Evolutionary conservation across 1,140 invertebrate genomes (phyloP), one percentile per base, ranked within the genome.

Genomic region (Calosoma granatense): DNA sequence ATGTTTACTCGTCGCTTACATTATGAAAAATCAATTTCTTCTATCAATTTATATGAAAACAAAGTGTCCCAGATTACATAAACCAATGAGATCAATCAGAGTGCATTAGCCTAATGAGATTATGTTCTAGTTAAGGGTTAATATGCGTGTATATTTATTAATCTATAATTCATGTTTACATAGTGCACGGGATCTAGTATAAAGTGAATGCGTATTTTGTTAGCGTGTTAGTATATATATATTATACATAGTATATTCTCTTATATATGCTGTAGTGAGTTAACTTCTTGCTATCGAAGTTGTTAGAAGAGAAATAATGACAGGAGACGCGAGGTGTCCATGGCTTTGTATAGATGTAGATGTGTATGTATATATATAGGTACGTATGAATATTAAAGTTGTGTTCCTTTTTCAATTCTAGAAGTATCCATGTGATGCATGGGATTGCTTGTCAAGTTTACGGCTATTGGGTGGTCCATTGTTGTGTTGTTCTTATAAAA

Each of bases 401-500:
- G 3, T 47, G 41, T 9, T 47, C 41, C 3, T 47, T 47, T 47
- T 47, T 47, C 41, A 47, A 47, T 47, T 47, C 41, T 17, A 17
- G 6, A 47, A 47, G 41, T 47, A 17, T 47, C 41, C 41, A 47
- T 47, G 17, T 47, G 41, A 47, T 47, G 15, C 41, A 47, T 47
- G 41, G 41, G 41, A 47, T 47, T 47, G 41, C 41, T 17, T 47
- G 41, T 47, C 41, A 47, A 47, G 41, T 47, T 47, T 17, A 47
- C n/a, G 41, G 17, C 6, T 47, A 17, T 47, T 47, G 41, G 41
- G 41, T 47, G 41, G 41, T 47, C 41, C 41, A 47, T 47, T 47
- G 41, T 47, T 47, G 15, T 47, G 17, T 36, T 36, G 6, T 36
- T n/a, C n/a, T 9, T 9, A 36, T 36, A n/a, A 9, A n/a, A 36